Evolutionary conservation across 1,140 invertebrate genomes (phyloP), one percentile per base, ranked within the genome.

Genomic region (Anastrepha obliqua): DNA sequence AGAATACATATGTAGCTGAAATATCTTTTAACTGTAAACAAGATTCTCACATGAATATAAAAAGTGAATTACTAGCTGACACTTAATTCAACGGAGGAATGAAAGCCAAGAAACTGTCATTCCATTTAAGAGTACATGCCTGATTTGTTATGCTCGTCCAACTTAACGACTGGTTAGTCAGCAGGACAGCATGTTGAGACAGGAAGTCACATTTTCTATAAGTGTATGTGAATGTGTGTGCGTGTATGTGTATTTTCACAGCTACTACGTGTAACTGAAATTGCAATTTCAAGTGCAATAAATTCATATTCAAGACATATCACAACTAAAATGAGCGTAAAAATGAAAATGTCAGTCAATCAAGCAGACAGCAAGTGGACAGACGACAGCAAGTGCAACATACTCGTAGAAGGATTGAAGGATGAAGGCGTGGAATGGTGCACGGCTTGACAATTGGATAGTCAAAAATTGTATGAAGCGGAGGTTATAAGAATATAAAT

Each of bases 291-390:
- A 86, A 62, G 58, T 86, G 59, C 85, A 86, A 86, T 86, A 86
- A 86, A 86, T 86, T 86, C 85, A 60, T 86, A 86, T 86, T 65
- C 58, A 86, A 81, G 74, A 65, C 85, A 65, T 62, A 86, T 86
- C 58, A 86, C 85, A 81, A 86, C 85, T 60, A 86, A 86, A 86
- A 86, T 39, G 85, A 86, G 85, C 85, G 85, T 86, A 86, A 86
- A 86, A 86, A 86, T 86, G 85, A 86, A 86, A 86, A 86, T 86
- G 85, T 86, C 85, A 86, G 85, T 86, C 85, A 62, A 65, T 62
- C 74, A 81, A 81, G 44, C 85, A 62, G 85, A 60, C 85, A 65
- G 13, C 85, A 60, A 86, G 62, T 65, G 58, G 58, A 62, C 85
- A 60, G 62, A 86, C 58, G 13, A 86, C 85, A 86, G 59, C 85